Percentiles rank a stretch among this genome's conserved stretches.
These are phyloP conservation scores for Andrena praecox DNA, from an alignment of 2,888 invertebrate genomes.

Conservation along the genomic window DNA sequence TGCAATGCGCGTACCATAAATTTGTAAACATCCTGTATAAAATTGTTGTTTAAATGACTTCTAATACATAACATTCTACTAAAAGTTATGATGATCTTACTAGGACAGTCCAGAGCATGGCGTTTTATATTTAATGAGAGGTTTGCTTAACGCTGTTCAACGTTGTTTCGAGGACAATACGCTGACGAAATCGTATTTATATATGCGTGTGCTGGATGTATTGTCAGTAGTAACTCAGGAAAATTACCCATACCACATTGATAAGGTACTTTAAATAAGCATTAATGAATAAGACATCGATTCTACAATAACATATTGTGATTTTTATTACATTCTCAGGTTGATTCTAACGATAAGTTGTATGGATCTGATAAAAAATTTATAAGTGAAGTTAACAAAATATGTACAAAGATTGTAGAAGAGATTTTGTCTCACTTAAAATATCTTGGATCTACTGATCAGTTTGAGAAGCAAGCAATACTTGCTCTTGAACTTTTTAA, in stretches of 20 bases:
- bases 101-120: conserved; percentile 96
- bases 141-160: conserved; percentile 93
- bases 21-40: not conserved
- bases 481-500: conserved; percentile 91
- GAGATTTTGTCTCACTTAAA: conserved; percentile 92
- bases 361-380: conserved; percentile 97
- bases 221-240: conserved; percentile 93
- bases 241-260: conserved; percentile 93
- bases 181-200: conserved; percentile 89
- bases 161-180: conserved; percentile 90
- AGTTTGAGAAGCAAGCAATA: conserved; percentile 89
- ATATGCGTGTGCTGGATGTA: conserved; percentile 92
- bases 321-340: conserved; percentile 84
- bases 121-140: conserved; percentile 92
- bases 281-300: not conserved
- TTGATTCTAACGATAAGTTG: conserved; percentile 96
- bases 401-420: conserved; percentile 91
- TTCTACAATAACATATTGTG: too few relatives aligned
- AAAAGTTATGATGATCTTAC: conserved; percentile 16
- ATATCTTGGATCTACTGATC: conserved; percentile 87
- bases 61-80: not conserved
- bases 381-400: conserved; percentile 91
- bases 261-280: conserved; percentile 84
- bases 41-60: not conserved
- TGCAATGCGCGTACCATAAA: not conserved